phyloP scores from a whole-genome alignment of 2,797 vertebrate species.

The Chiroxiphia lanceolata region DNA sequence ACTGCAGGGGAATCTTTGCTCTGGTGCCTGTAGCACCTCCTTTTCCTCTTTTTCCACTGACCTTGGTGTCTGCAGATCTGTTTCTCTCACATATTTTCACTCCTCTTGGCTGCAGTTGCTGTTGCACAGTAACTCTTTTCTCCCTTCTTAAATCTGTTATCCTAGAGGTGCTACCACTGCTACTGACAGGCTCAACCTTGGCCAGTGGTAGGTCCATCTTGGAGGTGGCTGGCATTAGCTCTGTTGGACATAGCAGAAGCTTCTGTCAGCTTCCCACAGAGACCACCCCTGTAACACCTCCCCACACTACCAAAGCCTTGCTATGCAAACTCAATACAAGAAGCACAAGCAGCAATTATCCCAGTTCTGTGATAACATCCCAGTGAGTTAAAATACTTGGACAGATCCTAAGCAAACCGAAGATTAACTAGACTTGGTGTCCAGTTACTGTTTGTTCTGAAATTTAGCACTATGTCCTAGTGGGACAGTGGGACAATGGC shows the following conservation, averaged over 20 bases:
- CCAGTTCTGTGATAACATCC: not conserved
- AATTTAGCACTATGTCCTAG: not conserved
- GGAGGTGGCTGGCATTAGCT: not conserved
- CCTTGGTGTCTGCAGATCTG: not conserved
- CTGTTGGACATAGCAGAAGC: not conserved
- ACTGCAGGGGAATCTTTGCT: not conserved
- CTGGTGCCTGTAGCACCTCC: not conserved
- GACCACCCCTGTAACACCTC: not conserved
- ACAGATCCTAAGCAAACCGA: not conserved
- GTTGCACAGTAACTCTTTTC: not conserved
- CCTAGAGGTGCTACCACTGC: not conserved
- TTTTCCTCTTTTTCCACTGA: not conserved
- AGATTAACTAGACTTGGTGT: not conserved
- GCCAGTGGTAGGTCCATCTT: fast-evolving
- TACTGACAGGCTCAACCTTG: not conserved
- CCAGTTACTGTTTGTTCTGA: not conserved
- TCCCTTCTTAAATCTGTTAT: not conserved
- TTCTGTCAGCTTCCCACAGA: not conserved
- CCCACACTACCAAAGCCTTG: not conserved
- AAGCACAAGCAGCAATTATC: not conserved
- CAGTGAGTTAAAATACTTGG: not conserved
- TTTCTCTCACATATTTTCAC: not conserved
- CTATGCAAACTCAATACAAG: not conserved
- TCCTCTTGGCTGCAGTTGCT: not conserved
- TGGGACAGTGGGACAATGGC: not conserved